These are phyloP conservation scores for Phoxinus phoxinus DNA, from an alignment of 2,113 vertebrate species.

Conservation along the genomic window DNA sequence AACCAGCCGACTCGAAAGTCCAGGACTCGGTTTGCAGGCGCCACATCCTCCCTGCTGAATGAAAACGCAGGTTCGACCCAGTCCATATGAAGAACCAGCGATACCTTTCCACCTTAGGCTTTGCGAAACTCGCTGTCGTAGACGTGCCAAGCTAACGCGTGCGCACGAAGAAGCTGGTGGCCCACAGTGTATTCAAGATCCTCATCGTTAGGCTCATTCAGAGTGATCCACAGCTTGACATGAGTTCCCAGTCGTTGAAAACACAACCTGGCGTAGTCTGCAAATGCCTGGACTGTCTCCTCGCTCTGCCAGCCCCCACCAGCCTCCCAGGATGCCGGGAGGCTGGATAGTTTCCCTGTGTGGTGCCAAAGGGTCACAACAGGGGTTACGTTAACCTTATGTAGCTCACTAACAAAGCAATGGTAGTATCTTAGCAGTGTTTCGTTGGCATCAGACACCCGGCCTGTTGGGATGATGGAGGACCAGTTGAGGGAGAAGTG, in stretches of 20 bases:
- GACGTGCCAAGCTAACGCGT: conserved; percentile 86
- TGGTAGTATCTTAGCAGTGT: conserved; percentile 87
- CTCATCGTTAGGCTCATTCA: conserved; percentile 87
- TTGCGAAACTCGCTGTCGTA: conserved; percentile 86
- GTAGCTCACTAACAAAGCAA: conserved; percentile 87
- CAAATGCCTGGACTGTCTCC: conserved; percentile 82
- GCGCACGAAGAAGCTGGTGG: conserved; percentile 89
- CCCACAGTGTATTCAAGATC: conserved; percentile 83
- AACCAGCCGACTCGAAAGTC: conserved; percentile 92
- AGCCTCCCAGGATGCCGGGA: conserved; percentile 80
- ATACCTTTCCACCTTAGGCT: conserved; percentile 85
- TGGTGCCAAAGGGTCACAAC: conserved; percentile 94
- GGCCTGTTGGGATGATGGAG: conserved; percentile 83
- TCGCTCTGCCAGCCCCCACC: conserved; percentile 87
- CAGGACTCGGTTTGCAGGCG: conserved; percentile 85
- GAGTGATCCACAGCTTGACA: conserved; percentile 93
- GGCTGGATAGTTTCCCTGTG: conserved; percentile 76
- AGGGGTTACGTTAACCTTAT: conserved; percentile 85
- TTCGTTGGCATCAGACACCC: conserved; percentile 79
- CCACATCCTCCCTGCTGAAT: conserved; percentile 83
- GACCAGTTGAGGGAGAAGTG: conserved; percentile 95
- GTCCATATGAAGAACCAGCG: conserved; percentile 89
- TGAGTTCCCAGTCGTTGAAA: conserved; percentile 83
- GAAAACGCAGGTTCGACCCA: conserved; percentile 95
- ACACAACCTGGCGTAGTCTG: conserved; percentile 87